Evolutionary conservation across 1,140 invertebrate genomes (phyloP), one percentile per base, ranked within the genome.

Genomic region (Macrotrachela quadricornifera): DNA sequence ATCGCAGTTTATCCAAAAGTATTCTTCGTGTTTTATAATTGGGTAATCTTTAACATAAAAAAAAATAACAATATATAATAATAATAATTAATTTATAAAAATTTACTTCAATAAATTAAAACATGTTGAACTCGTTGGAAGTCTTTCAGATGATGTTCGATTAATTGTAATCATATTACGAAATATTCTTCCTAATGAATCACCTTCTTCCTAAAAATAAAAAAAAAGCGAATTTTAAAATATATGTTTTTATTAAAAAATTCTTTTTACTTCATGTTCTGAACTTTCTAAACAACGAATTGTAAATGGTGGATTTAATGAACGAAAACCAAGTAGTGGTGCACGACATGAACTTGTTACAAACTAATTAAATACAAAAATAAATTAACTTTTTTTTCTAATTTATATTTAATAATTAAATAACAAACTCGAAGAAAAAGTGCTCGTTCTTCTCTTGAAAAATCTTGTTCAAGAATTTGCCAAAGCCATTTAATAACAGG

Each of bases 291-390:
- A 88, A 73, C 92, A 99, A 55, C 94, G 79, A 63, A 99, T 96
- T 0, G 91, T 95, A 73, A 99, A 99, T 13, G 88, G 87, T 6
- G 94, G 94, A 65, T 97, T 91, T 38, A 99, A 72, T 68, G 95
- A 81, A 12, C 86, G 83, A 73, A 99, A 99, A 4, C 94, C 94
- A 13, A 99, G 72, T 13, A 99, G 73, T 37, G 94, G 94, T 6
- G 91, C 86, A 61, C 95, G 91, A 0, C 88, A 97, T 70, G 92
- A 97, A 63, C 87, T 94, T 14, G 92, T 99, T 0, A 96, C 90
- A 76, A 99, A 99, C 85, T 95, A 64, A 15, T 77, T 72, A 49
- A 56, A 62, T 48, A 36, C 56, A 56, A 48, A 57, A 49, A 56
- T 13, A 44, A 46, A 17, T 45, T 16, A 57, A 37, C n/a, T 30